A percentile compares a stretch with the other conserved stretches of the same genome.
These are phyloP conservation scores for Melierax canorus DNA, from an alignment of 2,113 vertebrate species.

Conservation along the genomic window DNA sequence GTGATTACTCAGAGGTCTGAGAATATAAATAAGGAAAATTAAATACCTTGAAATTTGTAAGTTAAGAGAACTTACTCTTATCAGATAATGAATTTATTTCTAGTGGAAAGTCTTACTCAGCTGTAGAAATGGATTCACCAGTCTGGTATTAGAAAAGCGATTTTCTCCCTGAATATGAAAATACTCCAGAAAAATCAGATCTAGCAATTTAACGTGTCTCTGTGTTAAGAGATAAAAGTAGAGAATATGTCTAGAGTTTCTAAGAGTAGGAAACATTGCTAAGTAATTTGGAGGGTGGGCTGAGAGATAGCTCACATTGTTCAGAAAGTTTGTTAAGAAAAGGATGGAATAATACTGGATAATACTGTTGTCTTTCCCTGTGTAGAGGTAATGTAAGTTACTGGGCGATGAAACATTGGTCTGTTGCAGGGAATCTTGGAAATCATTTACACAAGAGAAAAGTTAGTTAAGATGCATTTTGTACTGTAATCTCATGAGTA, in stretches of 20 bases:
- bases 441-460: background rate
- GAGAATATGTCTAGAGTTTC: background rate
- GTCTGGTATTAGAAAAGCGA: background rate
- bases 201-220: background rate
- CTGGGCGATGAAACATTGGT: background rate
- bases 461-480: background rate
- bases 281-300: background rate
- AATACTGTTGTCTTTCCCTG: background rate
- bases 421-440: background rate
- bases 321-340: background rate
- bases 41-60: constrained; percentile 35
- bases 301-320: background rate
- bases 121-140: background rate
- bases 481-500: background rate
- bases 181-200: background rate
- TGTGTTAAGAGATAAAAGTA: background rate
- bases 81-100: constrained; percentile 37
- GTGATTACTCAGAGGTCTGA: background rate
- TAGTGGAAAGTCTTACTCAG: background rate
- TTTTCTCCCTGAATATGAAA: background rate
- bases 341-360: background rate
- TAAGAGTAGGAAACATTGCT: background rate
- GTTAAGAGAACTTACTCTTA: background rate
- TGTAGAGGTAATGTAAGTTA: background rate
- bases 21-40: constrained; percentile 37